phyloP scores from a whole-genome alignment of 2,888 invertebrate species.

The Drosophila percnosoma region DNA sequence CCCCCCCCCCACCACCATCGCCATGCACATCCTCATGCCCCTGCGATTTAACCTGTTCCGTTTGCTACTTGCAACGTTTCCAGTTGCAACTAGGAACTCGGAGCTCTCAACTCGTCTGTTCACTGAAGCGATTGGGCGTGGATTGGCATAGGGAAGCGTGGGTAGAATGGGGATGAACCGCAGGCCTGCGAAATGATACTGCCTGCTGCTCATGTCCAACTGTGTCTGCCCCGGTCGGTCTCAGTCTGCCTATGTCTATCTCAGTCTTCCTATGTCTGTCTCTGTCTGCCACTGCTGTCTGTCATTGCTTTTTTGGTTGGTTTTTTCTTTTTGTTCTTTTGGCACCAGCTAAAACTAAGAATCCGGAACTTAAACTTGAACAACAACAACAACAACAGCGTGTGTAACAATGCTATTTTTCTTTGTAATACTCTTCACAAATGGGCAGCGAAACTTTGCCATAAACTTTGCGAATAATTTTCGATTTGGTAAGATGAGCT shows the following conservation, averaged over 20 bases:
- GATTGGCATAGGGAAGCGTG: conserved; percentile 1
- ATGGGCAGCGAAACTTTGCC: background rate
- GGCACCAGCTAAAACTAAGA: conserved; percentile 38
- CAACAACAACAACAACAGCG: conserved; percentile 21
- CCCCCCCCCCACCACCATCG: background rate
- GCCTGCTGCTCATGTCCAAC: conserved; percentile 58
- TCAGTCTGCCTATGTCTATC: conserved; percentile 35
- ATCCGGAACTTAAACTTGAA: conserved; percentile 26
- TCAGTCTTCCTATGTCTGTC: conserved; percentile 32
- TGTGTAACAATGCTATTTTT: conserved; percentile 44
- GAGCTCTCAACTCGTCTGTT: conserved; percentile 1
- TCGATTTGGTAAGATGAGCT: background rate
- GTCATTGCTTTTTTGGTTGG: conserved; percentile 9
- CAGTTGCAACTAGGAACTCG: background rate
- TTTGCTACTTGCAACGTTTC: conserved; percentile 23
- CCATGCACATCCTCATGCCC: background rate
- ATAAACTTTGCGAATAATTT: background rate
- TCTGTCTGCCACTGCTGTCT: background rate
- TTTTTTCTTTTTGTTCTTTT: conserved; percentile 44
- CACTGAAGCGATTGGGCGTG: conserved; percentile 34
- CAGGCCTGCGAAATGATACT: conserved; percentile 58
- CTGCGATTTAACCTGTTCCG: background rate
- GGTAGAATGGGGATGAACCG: conserved; percentile 1
- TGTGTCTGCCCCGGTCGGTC: conserved; percentile 16
- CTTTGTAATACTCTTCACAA: conserved; percentile 42